Evolutionary conservation across 2,797 vertebrate species (phyloP).

Genomic region (Eurystomus glaucurus): DNA sequence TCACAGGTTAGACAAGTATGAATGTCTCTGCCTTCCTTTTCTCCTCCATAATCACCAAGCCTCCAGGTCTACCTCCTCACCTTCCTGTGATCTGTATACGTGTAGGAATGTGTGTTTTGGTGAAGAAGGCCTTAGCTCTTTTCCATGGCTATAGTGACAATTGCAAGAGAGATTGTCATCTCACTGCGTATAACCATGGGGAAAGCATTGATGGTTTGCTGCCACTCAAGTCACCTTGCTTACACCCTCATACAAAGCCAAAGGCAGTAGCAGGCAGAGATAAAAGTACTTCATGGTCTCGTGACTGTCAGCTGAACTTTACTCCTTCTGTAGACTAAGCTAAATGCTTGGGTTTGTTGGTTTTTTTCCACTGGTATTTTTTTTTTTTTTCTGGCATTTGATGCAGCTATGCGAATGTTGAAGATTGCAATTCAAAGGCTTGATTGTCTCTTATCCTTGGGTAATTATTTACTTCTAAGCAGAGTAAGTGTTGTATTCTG

Average conservation of each 20-base stretch:
- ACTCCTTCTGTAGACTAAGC: neutral
- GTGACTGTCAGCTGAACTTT: neutral
- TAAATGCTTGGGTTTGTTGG: neutral
- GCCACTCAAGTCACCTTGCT: neutral
- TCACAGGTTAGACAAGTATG: rapidly evolving
- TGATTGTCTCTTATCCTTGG: neutral
- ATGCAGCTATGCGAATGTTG: neutral
- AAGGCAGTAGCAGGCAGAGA: neutral
- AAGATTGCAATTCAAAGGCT: neutral
- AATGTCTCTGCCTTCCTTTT: neutral
- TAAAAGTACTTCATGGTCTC: neutral
- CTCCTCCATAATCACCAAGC: neutral
- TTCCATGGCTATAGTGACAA: neutral
- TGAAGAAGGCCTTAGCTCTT: neutral
- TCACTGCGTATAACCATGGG: too few relatives aligned
- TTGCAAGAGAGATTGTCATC: neutral
- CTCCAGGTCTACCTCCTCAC: neutral
- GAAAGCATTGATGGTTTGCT: neutral
- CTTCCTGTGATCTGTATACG: neutral
- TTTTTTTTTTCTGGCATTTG: neutral
- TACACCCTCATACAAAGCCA: neutral
- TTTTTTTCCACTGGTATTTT: neutral
- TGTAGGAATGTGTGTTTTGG: neutral
- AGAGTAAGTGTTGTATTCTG: neutral
- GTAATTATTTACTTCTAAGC: neutral